Base-by-base conservation (phyloP, 2,888 invertebrate species). In the Drosophila crucigera region DNA sequence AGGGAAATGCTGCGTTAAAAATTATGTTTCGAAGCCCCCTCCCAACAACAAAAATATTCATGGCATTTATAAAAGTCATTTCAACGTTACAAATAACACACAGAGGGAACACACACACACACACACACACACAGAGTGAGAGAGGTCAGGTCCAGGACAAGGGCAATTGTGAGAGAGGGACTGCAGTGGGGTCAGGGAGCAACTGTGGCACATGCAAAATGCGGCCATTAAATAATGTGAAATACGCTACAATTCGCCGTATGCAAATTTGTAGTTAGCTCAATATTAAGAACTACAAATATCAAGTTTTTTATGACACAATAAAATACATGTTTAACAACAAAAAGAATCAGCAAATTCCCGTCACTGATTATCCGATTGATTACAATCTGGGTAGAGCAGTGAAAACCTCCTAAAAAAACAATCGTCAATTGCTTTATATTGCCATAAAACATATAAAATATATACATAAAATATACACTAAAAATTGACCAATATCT, bases 21-120 rank as follows among this genome's bases (percentile, higher is more conserved):
- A 86, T 89, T 89, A 89, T 87, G 88, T 76, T 75, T 64, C 41
- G 64, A 43, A 58, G 30, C 28, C 43, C 64, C 37, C 53, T 6
- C 16, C n/a, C 28, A 30, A 52, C 47, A 53, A 47, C 47, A 76
- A 66, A 59, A 61, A 84, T 84, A 85, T 88, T 88, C 85, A 88
- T 88, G 77, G 83, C 88, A 85, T 88, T 85, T 85, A 78, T 88
- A 85, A 88, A 88, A 85, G 85, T 88, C 88, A 83, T 85, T 85
- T 82, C 74, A 66, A 52, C 70, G 54, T 71, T 71, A 47, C 74
- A 68, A 61, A 64, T 63, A 64, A 63, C 52, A 55, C 47, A 35
- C 56, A 22, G 19, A 31, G 47, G 25, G 28, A 14, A 35, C 14
- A 22, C 33, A 22, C 22, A 25, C 31, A 31, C 52, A 31, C 11